Evolutionary conservation across 2,113 vertebrate genomes (phyloP), one percentile per base, ranked within the genome.

Genomic region (Silurus meridionalis): DNA sequence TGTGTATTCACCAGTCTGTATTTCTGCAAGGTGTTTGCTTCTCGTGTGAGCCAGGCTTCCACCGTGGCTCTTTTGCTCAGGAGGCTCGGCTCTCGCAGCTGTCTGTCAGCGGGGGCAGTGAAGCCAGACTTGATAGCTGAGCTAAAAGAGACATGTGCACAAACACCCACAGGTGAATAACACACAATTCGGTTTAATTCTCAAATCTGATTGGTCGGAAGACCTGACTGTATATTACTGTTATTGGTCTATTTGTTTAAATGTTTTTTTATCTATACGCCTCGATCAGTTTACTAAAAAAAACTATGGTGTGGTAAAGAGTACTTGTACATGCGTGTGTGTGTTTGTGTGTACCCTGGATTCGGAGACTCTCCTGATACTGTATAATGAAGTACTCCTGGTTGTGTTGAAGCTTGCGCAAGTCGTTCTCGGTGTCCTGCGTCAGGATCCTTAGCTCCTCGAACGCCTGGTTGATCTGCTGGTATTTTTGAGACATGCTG

Each of bases 371-470:
- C 94, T 99, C 98, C 91, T 99, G 97, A 90, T 99, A 99, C 92
- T 99, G 98, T 94, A 99, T 99, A 93, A 99, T 99, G 93, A 99
- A 99, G 86, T 98, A 99, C 88, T 99, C 98, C 88, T 99, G 98
- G 2, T 97, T 97, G 93, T 98, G 97, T 90, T 99, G 97, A 88
- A 99, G 95, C 93, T 98, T 98, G 91, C 98, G 96, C 87, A 99
- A 94, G 84, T 99, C 97, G 0, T 95, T 99, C 93, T 99, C 97
- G 0, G 97, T 98, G 93, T 98, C 98, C 91, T 98, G 97, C 0
- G 97, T 98, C 88, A 98, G 93, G 90, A 97, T 91, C 13, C 98
- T 95, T 58, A 99, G 95, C 93, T 99, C 98, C 93, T 99, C 98
- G 0, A 99, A 99, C 0, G 95, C 96, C 90, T 99, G 98, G 93